These are phyloP conservation scores for Scaptomyza montana DNA, from an alignment of 1,140 invertebrate genomes.

Conservation along the genomic window DNA sequence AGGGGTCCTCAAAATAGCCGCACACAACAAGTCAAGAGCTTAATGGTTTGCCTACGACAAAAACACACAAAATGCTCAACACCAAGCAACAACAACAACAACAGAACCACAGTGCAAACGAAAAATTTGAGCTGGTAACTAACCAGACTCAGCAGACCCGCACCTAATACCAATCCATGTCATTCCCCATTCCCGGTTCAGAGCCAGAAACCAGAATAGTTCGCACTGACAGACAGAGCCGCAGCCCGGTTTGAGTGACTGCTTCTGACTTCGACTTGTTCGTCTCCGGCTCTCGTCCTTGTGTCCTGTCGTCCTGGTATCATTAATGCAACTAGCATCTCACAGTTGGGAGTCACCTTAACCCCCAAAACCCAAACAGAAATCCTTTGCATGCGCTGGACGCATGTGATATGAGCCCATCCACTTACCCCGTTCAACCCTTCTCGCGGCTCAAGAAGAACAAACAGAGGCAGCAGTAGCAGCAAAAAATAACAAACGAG, in stretches of 20 bases:
- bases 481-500: conserved; percentile 78
- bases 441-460: conserved; percentile 10
- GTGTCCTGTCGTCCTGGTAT: conserved; percentile 44
- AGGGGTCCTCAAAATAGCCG: conserved; percentile 37
- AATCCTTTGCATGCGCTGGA: conserved; percentile 63
- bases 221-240: conserved; percentile 56
- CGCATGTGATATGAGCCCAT: conserved; percentile 56
- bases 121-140: conserved; percentile 40
- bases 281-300: conserved; percentile 28
- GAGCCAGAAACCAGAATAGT: conserved; percentile 29
- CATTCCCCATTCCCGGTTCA: conserved; percentile 1
- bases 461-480: conserved; percentile 35
- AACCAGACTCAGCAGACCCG: conserved; percentile 18
- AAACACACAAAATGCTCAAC: conserved; percentile 39
- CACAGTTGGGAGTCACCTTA: conserved; percentile 27
- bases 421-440: not conserved
- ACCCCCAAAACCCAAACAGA: conserved; percentile 15
- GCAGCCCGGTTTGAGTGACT: conserved; percentile 70
- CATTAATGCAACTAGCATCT: conserved; percentile 74
- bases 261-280: conserved; percentile 74
- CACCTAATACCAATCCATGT: not conserved
- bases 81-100: conserved; percentile 14
- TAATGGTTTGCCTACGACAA: conserved; percentile 62
- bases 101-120: conserved; percentile 6
- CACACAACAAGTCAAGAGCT: conserved; percentile 57